Base-by-base conservation (phyloP, 2,113 vertebrate genomes). In the Neodon shergylaensis region DNA sequence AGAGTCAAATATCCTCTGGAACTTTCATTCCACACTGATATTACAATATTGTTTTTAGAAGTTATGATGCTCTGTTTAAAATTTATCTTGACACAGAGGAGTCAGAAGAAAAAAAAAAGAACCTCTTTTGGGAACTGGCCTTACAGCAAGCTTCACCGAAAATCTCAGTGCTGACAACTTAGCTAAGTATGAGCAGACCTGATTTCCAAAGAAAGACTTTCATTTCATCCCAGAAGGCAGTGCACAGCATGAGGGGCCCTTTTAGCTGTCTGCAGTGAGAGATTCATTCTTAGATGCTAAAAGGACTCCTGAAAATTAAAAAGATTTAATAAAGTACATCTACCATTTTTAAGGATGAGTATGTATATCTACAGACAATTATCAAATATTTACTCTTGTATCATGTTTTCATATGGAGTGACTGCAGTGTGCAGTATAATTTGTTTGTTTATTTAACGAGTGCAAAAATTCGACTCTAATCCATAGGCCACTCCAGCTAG, bases 31-130 rank as follows among this genome's bases (percentile, higher is more conserved):
- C 24, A 65, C 28, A 4, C 2, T 24, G 11, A 91, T 85, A 78
- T 72, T 81, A 81, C 63, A 4, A 91, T 89, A 86, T n/a, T 47
- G 11, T 49, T 36, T 86, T 86, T 49, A n/a, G 65, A n/a, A 28
- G 31, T n/a, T n/a, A n/a, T 66, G 5, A 83, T 83, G n/a, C 0
- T 63, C 1, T 54, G 3, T 78, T 19, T 58, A 33, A 68, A 91
- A 86, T 73, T 70, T 73, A 61, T 39, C 0, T 54, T 61, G 21
- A 77, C 54, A 78, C 1, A 73, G 42, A 61, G 2, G 1, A 33
- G 17, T 94, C 2, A 8, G 11, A 54, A 72, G 0, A 4, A 16
- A 28, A 36, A 16, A 28, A n/a, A 68, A 17, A 22, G 33, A 8
- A 44, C 8, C 10, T 93, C 19, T 61, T 10, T 66, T 88, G 73